These are phyloP conservation scores for Ataeniobius toweri DNA, from an alignment of 2,797 vertebrate genomes.

Conservation along the genomic window DNA sequence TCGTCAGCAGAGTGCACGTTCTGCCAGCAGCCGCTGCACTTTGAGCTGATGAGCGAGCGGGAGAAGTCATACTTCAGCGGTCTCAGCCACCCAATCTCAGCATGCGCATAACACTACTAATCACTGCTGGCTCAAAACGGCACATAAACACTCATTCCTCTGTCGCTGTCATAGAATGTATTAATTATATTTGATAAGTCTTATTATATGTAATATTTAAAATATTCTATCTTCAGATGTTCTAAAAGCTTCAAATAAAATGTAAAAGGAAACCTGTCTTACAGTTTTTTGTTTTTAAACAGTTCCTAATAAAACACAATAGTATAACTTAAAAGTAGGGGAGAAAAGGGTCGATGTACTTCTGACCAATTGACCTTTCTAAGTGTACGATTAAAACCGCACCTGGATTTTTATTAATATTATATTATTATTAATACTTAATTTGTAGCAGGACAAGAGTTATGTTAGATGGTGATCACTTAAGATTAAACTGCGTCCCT, in stretches of 20 bases:
- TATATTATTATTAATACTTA: background rate
- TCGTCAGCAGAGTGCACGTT: slow-evolving; percentile 92
- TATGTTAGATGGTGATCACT: background rate
- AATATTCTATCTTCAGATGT: slow-evolving; percentile 65
- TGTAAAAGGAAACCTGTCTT: slow-evolving; percentile 10
- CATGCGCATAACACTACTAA: slow-evolving; percentile 81
- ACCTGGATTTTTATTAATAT: background rate
- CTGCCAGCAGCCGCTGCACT: slow-evolving; percentile 92
- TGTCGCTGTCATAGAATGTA: slow-evolving; percentile 66
- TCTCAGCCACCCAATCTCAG: slow-evolving; percentile 90
- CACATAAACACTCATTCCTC: slow-evolving; percentile 61
- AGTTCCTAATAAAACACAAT: background rate
- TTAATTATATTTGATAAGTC: slow-evolving; percentile 58
- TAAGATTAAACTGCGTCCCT: background rate
- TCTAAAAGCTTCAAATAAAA: slow-evolving; percentile 72
- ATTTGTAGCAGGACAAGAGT: background rate
- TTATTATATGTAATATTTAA: slow-evolving; percentile 66
- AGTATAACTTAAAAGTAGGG: background rate
- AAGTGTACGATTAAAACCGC: background rate
- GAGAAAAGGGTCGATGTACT: background rate
- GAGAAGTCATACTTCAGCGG: slow-evolving; percentile 93
- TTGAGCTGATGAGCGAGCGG: slow-evolving; percentile 92
- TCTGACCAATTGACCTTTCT: background rate
- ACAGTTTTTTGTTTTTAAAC: slow-evolving; percentile 6
- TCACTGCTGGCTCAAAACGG: slow-evolving; percentile 27